Base-by-base conservation (phyloP, 1,140 invertebrate species). In the Solenopsis invicta region DNA sequence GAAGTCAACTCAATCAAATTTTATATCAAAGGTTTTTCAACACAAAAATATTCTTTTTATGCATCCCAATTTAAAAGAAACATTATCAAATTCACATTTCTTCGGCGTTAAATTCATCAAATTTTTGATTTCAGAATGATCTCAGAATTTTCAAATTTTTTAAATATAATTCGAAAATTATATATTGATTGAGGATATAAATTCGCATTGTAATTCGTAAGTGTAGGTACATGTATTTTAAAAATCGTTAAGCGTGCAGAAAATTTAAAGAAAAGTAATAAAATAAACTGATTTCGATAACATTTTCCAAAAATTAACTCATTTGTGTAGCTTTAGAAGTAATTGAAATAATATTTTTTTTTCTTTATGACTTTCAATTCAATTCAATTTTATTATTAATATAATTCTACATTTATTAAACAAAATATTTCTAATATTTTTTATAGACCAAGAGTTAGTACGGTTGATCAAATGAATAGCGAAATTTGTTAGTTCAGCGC, bases 11-110 rank as follows among this genome's bases (percentile, higher is more conserved):
- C 50, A 21, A 76, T 62, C 13, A 29, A 5, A 3, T 56, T 48
- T 50, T 29, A 10, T 72, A 45, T 64, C n/a, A 37, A 5, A 12
- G 2, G 0, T 81, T 81, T 34, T 90, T 88, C 69, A 45, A 89
- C 76, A 89, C 62, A 62, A 59, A 81, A 72, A 89, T 80, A 41
- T 29, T 24, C 12, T 16, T 41, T 41, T 24, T 12, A 12, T 4
- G 10, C 3, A 16, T 9, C 16, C n/a, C 21, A 12, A 10, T 29
- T 61, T 18, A 45, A 62, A 12, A n/a, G 24, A 21, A 21, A 56
- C 9, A 37, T 61, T 56, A 29, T 18, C 37, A 29, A 37, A 29
- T 61, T 48, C 13, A n/a, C 29, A 62, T 12, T 29, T 37, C 16
- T 45, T 61, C 37, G 6, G 9, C 12, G 4, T 24, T 16, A 24